Percentiles rank a stretch among this genome's conserved stretches.
These are phyloP conservation scores for Ammodytes marinus DNA, from an alignment of 2,113 vertebrate species.

Conservation along the genomic window DNA sequence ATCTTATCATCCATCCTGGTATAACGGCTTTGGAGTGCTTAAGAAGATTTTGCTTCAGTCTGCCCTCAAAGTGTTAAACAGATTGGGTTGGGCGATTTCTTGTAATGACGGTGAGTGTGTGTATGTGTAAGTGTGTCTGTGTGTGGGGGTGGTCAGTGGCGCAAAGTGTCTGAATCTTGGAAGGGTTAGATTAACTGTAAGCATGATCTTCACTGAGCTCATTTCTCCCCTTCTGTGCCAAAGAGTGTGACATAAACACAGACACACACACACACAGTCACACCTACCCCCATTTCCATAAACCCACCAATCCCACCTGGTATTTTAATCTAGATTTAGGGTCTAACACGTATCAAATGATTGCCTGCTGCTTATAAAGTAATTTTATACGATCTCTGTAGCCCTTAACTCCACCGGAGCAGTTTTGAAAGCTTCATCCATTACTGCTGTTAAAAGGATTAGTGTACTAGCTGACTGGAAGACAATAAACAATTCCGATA, in stretches of 20 bases:
- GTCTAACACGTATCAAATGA: constrained; percentile 67
- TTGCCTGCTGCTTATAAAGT: constrained; percentile 38
- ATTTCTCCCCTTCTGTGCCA: constrained; percentile 71
- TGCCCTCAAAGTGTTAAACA: constrained; percentile 81
- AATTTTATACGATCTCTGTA: constrained; percentile 44
- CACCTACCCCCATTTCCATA: constrained; percentile 16
- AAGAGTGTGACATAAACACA: constrained; percentile 1
- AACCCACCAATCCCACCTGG: constrained; percentile 35
- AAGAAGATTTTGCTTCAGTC: constrained; percentile 83
- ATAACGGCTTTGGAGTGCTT: constrained; percentile 74
- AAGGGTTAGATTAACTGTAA: constrained; percentile 69
- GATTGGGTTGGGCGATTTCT: constrained; percentile 61
- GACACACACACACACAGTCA: constrained; percentile 21
- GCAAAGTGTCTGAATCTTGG: constrained; percentile 70
- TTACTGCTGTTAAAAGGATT: not conserved
- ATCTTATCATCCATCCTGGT: constrained; percentile 73
- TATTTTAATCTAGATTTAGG: constrained; percentile 67
- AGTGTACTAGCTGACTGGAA: not conserved
- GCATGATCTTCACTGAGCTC: constrained; percentile 75
- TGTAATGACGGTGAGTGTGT: constrained; percentile 48
- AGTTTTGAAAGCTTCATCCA: not conserved
- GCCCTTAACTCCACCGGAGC: not conserved
- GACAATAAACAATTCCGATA: not conserved
- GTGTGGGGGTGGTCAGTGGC: constrained; percentile 19
- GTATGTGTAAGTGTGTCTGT: constrained; percentile 26